Evolutionary conservation across 2,888 invertebrate species (phyloP), one percentile per base, ranked within the genome.

Genomic region (Spatulosminthurus flaviceps): DNA sequence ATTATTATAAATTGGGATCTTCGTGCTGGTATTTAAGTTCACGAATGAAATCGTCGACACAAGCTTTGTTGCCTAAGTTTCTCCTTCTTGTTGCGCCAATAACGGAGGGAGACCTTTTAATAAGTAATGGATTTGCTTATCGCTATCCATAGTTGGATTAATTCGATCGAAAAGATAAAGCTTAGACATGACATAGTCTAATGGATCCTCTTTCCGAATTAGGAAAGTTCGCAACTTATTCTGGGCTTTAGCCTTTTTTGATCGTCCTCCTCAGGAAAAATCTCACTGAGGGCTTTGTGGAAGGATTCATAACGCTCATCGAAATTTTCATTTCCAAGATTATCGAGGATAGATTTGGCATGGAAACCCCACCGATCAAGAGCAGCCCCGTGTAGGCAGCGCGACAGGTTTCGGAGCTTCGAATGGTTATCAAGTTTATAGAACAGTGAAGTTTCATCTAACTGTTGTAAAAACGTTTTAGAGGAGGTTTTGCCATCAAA

Each of bases 201-300:
- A 61, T 7, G 61, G 61, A 61, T 61, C 61, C 7, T 61, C 61
- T 19, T 61, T 22, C 11, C 61, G 11, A 7, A 61, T 22, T n/a
- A 21, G 5, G 22, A 61, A 61, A 61, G n/a, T n/a, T 22, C 61
- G 19, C 11, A n/a, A 9, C n/a, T 61, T 61, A 61, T 61, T 61
- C 61, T 13, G n/a, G n/a, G 61, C 61, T n/a, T 61, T 61, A 7
- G 61, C 61, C n/a, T 61, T 61, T n/a, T 21, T 21, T 7, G 61
- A 22, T 61, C 61, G n/a, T 61, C 61, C 22, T 61, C 61, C n/a
- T 61, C 22, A 61, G 61, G 61, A 61, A 61, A 61, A 7, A 61
- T 61, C 61, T 61, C n/a, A 21, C 5, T n/a, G 5, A 61, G 61
- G 9, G 61, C 5, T 13, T 7, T n/a, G n/a, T n/a, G 61, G n/a